A percentile compares a stretch with the other conserved stretches of the same genome.
phyloP scores from a whole-genome alignment of 2,888 invertebrate species.

The Charanyca ferruginea region DNA sequence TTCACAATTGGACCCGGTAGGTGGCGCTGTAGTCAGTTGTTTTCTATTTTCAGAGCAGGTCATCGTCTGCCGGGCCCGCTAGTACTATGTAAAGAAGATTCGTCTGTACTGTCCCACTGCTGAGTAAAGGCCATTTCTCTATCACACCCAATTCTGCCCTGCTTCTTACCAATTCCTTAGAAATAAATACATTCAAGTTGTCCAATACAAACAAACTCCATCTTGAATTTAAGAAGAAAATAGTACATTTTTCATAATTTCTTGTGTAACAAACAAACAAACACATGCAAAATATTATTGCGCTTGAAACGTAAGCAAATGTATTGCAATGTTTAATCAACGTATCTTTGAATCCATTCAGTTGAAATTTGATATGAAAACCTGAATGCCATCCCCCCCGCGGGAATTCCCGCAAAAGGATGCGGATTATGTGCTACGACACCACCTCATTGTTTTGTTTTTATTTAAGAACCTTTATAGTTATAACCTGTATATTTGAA shows the following conservation, averaged over 20 bases:
- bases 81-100: too few species aligned
- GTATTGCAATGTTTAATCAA: slow-evolving; percentile 73
- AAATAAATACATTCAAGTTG: neutral
- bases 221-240: slow-evolving; percentile 33
- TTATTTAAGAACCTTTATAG: too few species aligned
- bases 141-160: too few species aligned
- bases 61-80: too few species aligned
- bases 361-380: slow-evolving; percentile 70
- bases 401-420: slow-evolving; percentile 42
- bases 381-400: slow-evolving; percentile 46
- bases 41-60: too few species aligned
- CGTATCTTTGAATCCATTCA: slow-evolving; percentile 76
- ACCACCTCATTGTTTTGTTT: slow-evolving; percentile 27
- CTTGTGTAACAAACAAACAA: slow-evolving; percentile 40
- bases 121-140: too few species aligned
- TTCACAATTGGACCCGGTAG: too few species aligned
- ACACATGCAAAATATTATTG: slow-evolving; percentile 44
- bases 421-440: slow-evolving; percentile 15
- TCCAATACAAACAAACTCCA: slow-evolving; percentile 13
- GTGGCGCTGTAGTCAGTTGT: too few species aligned
- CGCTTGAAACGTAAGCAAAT: slow-evolving; percentile 52
- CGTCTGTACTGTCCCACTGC: too few species aligned
- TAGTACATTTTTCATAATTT: slow-evolving; percentile 41
- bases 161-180: too few species aligned
- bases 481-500: too few species aligned